Evolutionary conservation across 2,113 vertebrate genomes (phyloP).

Genomic region (Rhynchomys soricoides): DNA sequence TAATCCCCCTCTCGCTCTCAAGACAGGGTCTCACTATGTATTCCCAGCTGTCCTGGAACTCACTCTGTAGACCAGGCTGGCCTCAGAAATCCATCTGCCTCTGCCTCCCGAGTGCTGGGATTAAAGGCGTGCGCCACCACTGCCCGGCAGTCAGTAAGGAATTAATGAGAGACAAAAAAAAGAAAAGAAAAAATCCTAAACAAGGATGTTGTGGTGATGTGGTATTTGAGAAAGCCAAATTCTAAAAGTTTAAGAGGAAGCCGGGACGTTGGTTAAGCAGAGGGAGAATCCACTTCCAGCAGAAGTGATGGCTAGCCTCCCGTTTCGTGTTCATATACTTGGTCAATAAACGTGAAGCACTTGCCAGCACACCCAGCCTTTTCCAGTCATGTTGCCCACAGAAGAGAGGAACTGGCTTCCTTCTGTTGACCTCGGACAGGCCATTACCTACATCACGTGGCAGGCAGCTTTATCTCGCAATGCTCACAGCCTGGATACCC

Average conservation of each 20-base stretch:
- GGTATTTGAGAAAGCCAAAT: background rate
- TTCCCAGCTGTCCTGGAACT: background rate
- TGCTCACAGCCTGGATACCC: background rate
- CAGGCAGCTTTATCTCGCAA: background rate
- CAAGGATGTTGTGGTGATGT: background rate
- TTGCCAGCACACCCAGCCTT: background rate
- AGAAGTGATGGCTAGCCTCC: background rate
- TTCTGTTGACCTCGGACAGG: background rate
- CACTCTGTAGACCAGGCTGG: background rate
- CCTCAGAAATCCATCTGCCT: background rate
- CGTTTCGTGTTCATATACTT: background rate
- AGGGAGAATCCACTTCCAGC: background rate
- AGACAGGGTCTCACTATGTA: background rate
- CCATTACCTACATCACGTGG: background rate
- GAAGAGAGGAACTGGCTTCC: background rate
- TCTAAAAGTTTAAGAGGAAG: background rate
- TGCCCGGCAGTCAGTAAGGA: background rate
- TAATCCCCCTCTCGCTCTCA: background rate
- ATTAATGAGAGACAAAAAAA: background rate
- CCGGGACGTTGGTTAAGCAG: background rate
- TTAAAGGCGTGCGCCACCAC: background rate
- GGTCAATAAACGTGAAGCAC: background rate
- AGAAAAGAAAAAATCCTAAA: slow-evolving; percentile 12
- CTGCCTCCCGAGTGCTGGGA: background rate
- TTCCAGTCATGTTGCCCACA: background rate